A percentile compares a stretch with the other conserved stretches of the same genome.
phyloP scores from a whole-genome alignment of 2,113 vertebrate species.

The Urocitellus parryii region DNA sequence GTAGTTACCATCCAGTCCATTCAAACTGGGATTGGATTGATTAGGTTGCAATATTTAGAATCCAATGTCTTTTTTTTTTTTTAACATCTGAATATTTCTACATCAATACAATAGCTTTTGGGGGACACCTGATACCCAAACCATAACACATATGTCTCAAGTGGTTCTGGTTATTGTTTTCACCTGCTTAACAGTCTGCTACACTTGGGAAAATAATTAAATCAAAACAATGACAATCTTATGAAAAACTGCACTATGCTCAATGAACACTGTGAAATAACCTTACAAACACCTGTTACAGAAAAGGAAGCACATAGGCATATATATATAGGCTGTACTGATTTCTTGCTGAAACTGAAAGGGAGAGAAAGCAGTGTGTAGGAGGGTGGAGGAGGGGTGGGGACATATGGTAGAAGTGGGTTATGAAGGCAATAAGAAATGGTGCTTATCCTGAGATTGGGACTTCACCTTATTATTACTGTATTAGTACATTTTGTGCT shows the following conservation, averaged over 20 bases:
- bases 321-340: too few species aligned
- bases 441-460: background rate
- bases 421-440: background rate
- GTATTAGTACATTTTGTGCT: background rate
- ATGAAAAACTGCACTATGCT: background rate
- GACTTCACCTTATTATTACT: background rate
- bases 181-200: background rate
- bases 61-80: too few species aligned
- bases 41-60: too few species aligned
- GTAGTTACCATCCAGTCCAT: too few species aligned
- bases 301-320: background rate
- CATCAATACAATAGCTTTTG: too few species aligned
- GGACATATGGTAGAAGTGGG: background rate
- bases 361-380: background rate
- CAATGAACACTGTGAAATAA: background rate
- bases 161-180: background rate
- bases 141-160: background rate
- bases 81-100: too few species aligned
- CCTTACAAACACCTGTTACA: background rate
- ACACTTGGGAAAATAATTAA: background rate
- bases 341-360: background rate
- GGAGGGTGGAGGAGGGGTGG: background rate
- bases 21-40: too few species aligned
- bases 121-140: too few species aligned
- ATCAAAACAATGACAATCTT: background rate